A percentile compares a stretch with the other conserved stretches of the same genome.
phyloP scores from a whole-genome alignment of 2,113 vertebrate species.

The Hepsetus odoe region DNA sequence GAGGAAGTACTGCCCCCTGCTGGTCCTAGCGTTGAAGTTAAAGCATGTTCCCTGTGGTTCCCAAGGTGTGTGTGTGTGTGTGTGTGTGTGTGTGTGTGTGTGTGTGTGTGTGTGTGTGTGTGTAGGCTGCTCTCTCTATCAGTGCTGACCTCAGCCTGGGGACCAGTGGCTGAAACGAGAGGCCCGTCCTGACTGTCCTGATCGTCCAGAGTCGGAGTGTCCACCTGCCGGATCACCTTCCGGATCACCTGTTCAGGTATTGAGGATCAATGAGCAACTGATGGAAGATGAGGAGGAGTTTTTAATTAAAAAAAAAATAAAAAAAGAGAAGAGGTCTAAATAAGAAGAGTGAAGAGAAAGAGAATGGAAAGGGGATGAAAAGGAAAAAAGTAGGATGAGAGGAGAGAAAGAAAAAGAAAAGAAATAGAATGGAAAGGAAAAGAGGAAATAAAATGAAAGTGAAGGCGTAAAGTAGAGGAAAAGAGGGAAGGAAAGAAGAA shows the following conservation, averaged over 20 bases:
- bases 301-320: background rate
- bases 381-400: constrained; percentile 22
- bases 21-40: background rate
- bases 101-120: too few species aligned
- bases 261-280: constrained; percentile 44
- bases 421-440: background rate
- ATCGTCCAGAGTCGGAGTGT: constrained; percentile 82
- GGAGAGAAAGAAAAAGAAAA: constrained; percentile 46
- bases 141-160: constrained; percentile 37
- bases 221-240: constrained; percentile 89
- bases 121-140: too few species aligned
- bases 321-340: background rate
- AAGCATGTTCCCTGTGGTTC: too few species aligned
- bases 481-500: background rate
- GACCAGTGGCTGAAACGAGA: background rate
- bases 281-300: background rate
- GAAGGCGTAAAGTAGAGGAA: background rate
- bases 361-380: background rate
- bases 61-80: too few species aligned
- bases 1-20: background rate
- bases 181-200: constrained; percentile 69
- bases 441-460: too few species aligned
- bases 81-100: too few species aligned
- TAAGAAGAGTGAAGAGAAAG: background rate
- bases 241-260: constrained; percentile 86